Base-by-base conservation (phyloP, 2,797 vertebrate species). In the Ispidina lecontei region DNA sequence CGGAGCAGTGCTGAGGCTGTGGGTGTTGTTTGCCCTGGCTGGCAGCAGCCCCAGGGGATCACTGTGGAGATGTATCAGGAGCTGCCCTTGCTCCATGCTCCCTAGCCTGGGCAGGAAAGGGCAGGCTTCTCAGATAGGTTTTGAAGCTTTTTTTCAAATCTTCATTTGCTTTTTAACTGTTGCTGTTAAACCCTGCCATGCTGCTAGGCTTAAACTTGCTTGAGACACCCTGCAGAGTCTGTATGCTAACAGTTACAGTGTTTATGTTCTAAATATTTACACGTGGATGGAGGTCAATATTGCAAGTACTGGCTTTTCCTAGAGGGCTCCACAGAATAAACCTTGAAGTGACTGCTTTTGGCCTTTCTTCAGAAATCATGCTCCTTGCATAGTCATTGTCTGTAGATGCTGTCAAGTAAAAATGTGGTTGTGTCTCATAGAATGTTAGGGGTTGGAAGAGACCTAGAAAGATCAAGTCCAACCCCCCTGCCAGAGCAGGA, bases 251-350 rank as follows among this genome's bases (percentile, higher is more conserved):
- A 95, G 72, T 90, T 96, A 87, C 29, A 65, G 31, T 29, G 0
- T 39, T 86, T 78, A 7, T 33, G 3, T 72, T 72, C 84, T 59
- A 55, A 73, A 60, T 23, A 55, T 7, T 49, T 51, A 26, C 55
- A 75, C 2, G 4, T 14, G 22, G 52, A 68, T n/a, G 63, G 72
- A 6, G 14, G 76, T 94, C 8, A 17, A 71, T 51, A 91, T 78
- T 90, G 78, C 70, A 94, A 87, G 84, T 82, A 52, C 33, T 83
- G 52, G 17, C 23, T 46, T 95, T 95, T 60, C 60, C 13, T 78
- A 72, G 55, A 67, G 69, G 21, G 18, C 67, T 93, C 59, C 64
- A 49, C 33, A 78, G 65, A 84, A 52, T 18, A 52, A 93, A 70
- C 44, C 23, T 76, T 4, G 1, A 33, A 93, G 77, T 64, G n/a